Evolutionary conservation across 2,888 invertebrate species (phyloP).

Genomic region (Thereva unica): DNA sequence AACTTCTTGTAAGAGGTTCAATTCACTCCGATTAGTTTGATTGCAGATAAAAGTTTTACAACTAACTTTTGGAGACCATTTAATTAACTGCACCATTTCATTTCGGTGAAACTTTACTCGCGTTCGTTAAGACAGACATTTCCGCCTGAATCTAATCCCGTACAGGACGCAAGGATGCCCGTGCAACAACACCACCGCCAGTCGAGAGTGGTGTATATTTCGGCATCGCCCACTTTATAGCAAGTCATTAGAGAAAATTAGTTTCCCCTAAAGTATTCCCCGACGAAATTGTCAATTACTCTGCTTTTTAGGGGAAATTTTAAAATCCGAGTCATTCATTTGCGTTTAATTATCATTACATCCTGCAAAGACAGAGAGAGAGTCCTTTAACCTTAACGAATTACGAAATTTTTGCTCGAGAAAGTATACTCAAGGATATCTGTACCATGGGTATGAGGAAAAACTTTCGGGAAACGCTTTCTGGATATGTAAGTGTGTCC

Average conservation of each 20-base stretch:
- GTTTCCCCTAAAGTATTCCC: conserved; percentile 36
- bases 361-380: not conserved
- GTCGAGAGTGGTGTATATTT: conserved; percentile 4
- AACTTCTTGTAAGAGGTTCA: conserved; percentile 31
- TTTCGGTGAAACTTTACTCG: conserved; percentile 14
- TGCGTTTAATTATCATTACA: conserved; percentile 36
- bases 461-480: no score
- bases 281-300: conserved; percentile 36
- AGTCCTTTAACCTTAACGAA: not conserved
- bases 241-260: conserved; percentile 40
- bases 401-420: not conserved
- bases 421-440: no score
- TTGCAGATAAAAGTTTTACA: conserved; percentile 40
- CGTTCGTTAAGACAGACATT: conserved; percentile 18
- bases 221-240: conserved; percentile 36
- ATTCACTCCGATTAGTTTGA: conserved; percentile 40
- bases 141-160: conserved; percentile 21
- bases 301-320: conserved; percentile 11
- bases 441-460: no score
- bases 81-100: conserved; percentile 40
- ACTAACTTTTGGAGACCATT: conserved; percentile 36
- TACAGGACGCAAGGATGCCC: no score
- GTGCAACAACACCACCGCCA: no score
- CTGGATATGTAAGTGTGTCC: no score
- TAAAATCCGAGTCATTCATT: conserved; percentile 39